Evolutionary conservation across 1,140 invertebrate species (phyloP), one percentile per base, ranked within the genome.

Genomic region (Neodiprion fabricii): DNA sequence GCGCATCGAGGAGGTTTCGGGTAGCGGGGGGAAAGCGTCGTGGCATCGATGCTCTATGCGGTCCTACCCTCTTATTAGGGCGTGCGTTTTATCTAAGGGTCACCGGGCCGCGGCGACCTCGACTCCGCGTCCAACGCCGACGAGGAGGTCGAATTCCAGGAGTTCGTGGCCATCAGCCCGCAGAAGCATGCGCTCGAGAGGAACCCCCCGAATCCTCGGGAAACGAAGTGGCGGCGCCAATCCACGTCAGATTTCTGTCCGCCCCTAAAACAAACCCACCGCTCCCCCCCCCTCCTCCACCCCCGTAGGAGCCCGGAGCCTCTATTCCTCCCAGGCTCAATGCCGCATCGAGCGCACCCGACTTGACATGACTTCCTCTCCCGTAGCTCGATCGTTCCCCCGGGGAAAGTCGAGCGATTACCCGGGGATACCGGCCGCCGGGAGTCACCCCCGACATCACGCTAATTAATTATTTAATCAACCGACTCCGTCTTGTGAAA

Each of bases 31-130:
- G 78, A 78, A 7, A 11, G 67, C 67, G 17, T 69, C 40, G 2
- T 9, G 67, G 21, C 67, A 23, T 69, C 67, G 40, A 21, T 69
- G 67, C 12, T 69, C 67, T 69, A 21, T 21, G 28, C 81, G 79
- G 81, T 81, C 83, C 79, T 87, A 88, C 85, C 87, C 86, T 85
- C 85, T 88, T 84, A 88, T 88, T 88, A 88, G 86, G 86, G 86
- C 87, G 86, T 87, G 86, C 85, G 85, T 75, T 83, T 87, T 87
- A 87, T 87, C 85, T 86, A 85, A 86, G 83, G 86, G 85, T 87
- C 86, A 88, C 84, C 84, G 85, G 81, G 84, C 79, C 84, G 78
- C 72, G 75, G 81, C 83, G 85, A 87, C 84, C 86, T 85, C 85
- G 79, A 81, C 79, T 77, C 79, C 78, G 81, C 79, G 79, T 86